These are phyloP conservation scores for Telmatochromis brachygnathus DNA, from an alignment of 2,113 vertebrate genomes.

Conservation along the genomic window DNA sequence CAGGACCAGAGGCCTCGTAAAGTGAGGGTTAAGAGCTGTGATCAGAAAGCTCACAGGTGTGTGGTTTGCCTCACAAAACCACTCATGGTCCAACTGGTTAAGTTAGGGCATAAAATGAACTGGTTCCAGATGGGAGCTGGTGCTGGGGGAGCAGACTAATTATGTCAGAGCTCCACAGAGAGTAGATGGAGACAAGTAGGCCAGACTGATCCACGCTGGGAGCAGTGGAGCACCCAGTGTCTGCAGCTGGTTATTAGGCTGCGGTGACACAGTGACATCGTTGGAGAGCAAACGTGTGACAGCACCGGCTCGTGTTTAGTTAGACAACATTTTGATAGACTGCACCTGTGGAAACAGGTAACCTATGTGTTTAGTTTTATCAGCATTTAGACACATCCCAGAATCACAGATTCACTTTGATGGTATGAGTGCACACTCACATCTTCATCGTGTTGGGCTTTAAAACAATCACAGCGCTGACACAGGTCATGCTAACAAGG, in stretches of 20 bases:
- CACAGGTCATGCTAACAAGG: not conserved
- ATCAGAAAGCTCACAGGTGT: not conserved
- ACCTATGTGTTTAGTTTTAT: not conserved
- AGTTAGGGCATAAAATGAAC: not conserved
- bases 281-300: not conserved
- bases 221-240: not conserved
- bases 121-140: slow-evolving; percentile 9
- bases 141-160: slow-evolving; percentile 39
- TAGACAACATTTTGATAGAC: too few species aligned
- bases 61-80: not conserved
- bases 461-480: not conserved
- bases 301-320: not conserved
- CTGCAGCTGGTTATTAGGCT: not conserved
- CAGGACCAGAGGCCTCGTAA: not conserved
- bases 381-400: not conserved
- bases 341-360: too few species aligned
- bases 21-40: not conserved
- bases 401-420: not conserved
- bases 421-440: not conserved
- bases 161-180: slow-evolving; percentile 13
- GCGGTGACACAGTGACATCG: not conserved
- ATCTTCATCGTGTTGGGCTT: rapidly evolving
- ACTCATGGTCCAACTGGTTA: rapidly evolving
- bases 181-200: not conserved
- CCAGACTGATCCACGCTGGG: not conserved